A percentile compares a stretch with the other conserved stretches of the same genome.
Conservation (phyloP, 1,140 invertebrate genomes). For the Ceratina calcarata region DNA sequence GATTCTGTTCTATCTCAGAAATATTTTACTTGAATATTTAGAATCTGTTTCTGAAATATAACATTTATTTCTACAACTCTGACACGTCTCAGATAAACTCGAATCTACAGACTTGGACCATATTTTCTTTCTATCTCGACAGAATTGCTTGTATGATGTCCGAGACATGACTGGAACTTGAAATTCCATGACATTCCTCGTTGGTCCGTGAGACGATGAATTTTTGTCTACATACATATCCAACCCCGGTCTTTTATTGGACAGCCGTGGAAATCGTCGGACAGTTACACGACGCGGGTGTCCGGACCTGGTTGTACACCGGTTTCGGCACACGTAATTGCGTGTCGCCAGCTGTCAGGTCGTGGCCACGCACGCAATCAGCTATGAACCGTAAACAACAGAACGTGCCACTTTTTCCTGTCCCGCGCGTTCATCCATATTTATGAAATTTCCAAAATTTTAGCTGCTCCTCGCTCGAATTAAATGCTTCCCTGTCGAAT, state of each 20-base stretch:
- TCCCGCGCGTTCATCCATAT: background rate
- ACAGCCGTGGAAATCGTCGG: conserved; percentile 29
- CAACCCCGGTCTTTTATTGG: background rate
- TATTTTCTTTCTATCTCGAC: background rate
- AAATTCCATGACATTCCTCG: background rate
- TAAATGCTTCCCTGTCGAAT: too few species aligned
- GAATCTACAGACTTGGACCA: background rate
- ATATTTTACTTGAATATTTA: too few species aligned
- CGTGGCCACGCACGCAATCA: background rate
- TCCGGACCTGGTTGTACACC: background rate
- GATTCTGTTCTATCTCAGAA: too few species aligned
- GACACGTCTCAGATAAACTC: too few species aligned
- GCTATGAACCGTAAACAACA: background rate
- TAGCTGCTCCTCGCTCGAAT: background rate
- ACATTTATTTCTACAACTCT: too few species aligned
- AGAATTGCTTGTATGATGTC: background rate
- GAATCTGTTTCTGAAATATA: too few species aligned
- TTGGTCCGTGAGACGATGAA: background rate
- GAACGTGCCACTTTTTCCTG: background rate
- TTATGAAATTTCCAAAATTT: background rate
- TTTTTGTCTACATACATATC: background rate
- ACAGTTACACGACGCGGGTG: conserved; percentile 6
- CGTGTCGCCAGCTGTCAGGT: background rate
- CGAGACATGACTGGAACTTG: background rate
- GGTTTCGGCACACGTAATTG: conserved; percentile 14